phyloP scores from a whole-genome alignment of 2,888 invertebrate genomes.

The Netelia inedita region DNA sequence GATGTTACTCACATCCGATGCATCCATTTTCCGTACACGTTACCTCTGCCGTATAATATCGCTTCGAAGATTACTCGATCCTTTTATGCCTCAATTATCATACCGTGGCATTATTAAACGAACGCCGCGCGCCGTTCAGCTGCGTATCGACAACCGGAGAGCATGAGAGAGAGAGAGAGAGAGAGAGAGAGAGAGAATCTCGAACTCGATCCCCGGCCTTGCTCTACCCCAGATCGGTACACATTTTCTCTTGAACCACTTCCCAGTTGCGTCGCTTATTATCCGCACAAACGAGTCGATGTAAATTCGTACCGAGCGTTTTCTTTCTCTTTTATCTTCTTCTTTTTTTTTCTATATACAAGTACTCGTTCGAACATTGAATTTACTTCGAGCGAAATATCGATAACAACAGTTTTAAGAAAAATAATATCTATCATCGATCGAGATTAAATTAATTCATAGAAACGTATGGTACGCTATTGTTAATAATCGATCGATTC shows the following conservation, averaged over 20 bases:
- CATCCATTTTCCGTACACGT: conserved; percentile 22
- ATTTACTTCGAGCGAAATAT: background rate
- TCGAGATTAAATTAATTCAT: background rate
- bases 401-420: background rate
- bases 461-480: too few species aligned
- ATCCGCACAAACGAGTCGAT: background rate
- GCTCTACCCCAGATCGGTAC: conserved; percentile 2
- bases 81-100: conserved; percentile 80
- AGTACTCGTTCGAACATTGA: too few species aligned
- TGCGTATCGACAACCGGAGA: conserved; percentile 10
- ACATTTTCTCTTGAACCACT: conserved; percentile 10
- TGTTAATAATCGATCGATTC: too few species aligned
- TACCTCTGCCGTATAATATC: conserved; percentile 13
- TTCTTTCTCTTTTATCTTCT: too few species aligned
- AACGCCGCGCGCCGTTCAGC: conserved; percentile 61
- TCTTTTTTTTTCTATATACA: too few species aligned
- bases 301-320: background rate
- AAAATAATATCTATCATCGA: background rate
- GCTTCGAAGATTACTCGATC: conserved; percentile 76
- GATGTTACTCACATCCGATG: background rate
- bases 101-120: conserved; percentile 77
- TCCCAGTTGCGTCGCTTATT: conserved; percentile 25
- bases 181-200: conserved; percentile 43
- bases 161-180: background rate
- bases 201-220: conserved; percentile 1